A percentile compares a stretch with the other conserved stretches of the same genome.
Evolutionary conservation across 2,888 invertebrate genomes (phyloP).

Genomic region (Enchytraeus crypticus): DNA sequence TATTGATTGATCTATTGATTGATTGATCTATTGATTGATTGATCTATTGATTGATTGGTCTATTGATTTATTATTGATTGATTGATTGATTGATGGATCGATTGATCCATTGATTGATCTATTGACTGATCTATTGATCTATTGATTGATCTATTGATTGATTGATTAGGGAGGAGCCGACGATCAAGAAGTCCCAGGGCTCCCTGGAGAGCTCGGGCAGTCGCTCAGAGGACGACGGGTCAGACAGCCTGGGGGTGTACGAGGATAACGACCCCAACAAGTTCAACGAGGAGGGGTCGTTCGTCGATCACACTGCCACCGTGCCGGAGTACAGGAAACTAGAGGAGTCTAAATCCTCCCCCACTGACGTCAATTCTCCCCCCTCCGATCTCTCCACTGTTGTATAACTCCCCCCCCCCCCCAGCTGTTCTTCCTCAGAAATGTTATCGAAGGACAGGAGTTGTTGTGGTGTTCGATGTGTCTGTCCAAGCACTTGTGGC

Average conservation of each 20-base stretch:
- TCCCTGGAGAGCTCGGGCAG: slow-evolving; percentile 52
- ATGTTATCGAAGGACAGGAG: too few species aligned
- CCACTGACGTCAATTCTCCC: neutral
- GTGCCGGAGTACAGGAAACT: neutral
- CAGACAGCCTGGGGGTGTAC: slow-evolving; percentile 98
- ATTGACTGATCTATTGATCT: too few species aligned
- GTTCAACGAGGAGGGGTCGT: slow-evolving; percentile 98
- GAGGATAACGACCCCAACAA: slow-evolving; percentile 93
- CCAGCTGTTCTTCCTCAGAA: too few species aligned
- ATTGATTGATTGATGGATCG: too few species aligned
- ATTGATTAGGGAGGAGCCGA: slow-evolving; percentile 8
- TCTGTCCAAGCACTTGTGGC: too few species aligned
- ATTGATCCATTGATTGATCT: too few species aligned
- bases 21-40: too few species aligned
- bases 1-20: too few species aligned
- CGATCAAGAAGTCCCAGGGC: slow-evolving; percentile 25
- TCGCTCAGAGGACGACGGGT: slow-evolving; percentile 55
- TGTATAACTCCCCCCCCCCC: slow-evolving; percentile 2
- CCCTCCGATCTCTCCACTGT: slow-evolving; percentile 3
- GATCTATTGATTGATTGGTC: too few species aligned
- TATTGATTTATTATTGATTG: too few species aligned
- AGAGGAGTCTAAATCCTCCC: neutral
- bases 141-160: too few species aligned
- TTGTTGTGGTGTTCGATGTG: too few species aligned
- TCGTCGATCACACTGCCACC: slow-evolving; percentile 67